Evolutionary conservation across 2,113 vertebrate genomes (phyloP), one percentile per base, ranked within the genome.

Genomic region (Mesoclemmys tuberculata): DNA sequence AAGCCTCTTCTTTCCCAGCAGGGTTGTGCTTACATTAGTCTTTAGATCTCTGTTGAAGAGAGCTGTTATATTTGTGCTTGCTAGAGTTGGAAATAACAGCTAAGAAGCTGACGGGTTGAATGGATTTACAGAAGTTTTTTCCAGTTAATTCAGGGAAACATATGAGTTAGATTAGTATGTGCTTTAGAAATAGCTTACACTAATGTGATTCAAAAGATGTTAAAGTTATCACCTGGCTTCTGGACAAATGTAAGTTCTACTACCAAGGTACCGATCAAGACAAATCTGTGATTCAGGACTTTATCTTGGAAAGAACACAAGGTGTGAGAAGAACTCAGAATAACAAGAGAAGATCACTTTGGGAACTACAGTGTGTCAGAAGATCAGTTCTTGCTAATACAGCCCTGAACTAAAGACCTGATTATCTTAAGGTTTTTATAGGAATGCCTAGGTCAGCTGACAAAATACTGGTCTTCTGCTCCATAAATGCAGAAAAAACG

Each of bases 1-100:
- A 98, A 98, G 98, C 99, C 99, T 99, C 99, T 99, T 98, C 98
- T 99, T 99, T 99, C 99, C 99, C 98, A 98, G 98, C 98, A 97
- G 98, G 98, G 98, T 98, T 98, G 98, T 98, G 98, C 98, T 99
- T 98, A 98, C 99, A 99, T 99, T 99, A 98, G 99, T 99, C 99
- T 99, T 98, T 98, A 98, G 99, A 99, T 98, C 98, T 98, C 98
- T 98, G 97, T 98, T 98, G 98, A 98, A 98, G 98, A 97, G 98
- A 98, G 98, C 98, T 98, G 98, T 98, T 99, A 99, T 98, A 98
- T 98, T 98, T 99, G 98, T 99, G 98, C 98, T 98, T 99, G 99
- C 99, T 99, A 98, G 98, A 98, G 98, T 98, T 98, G 98, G 98
- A 98, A 98, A 98, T 98, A 98, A 98, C 98, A 98, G 98, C 96